Evolutionary conservation across 1,140 invertebrate genomes (phyloP).

Genomic region (Planococcus citri): DNA sequence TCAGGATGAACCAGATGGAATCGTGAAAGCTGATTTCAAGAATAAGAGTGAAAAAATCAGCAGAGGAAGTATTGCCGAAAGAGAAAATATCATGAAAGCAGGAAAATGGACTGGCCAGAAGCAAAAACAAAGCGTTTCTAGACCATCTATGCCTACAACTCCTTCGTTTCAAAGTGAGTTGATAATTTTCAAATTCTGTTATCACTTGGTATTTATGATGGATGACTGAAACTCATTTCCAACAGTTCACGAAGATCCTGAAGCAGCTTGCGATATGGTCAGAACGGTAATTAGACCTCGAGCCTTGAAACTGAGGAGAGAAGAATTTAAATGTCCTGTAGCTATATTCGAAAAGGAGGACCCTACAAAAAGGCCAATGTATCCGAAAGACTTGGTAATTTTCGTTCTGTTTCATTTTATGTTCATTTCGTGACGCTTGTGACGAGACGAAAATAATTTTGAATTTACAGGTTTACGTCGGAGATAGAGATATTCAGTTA

Average conservation of each 20-base stretch:
- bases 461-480: conserved; percentile 34
- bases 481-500: conserved; percentile 40
- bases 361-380: conserved; percentile 34
- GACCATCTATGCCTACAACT: conserved; percentile 23
- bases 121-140: background rate
- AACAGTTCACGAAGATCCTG: conserved; percentile 25
- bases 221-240: background rate
- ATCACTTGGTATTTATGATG: too few species aligned
- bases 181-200: background rate
- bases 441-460: too few species aligned
- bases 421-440: too few species aligned
- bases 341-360: conserved; percentile 34
- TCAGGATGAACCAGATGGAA: conserved; percentile 15
- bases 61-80: conserved; percentile 29
- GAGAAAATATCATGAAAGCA: conserved; percentile 40
- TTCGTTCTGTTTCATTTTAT: background rate
- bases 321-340: conserved; percentile 27
- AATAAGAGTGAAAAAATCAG: conserved; percentile 19
- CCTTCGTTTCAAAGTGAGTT: conserved; percentile 28
- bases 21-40: background rate
- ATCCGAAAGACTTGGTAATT: conserved; percentile 35
- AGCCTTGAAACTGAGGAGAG: conserved; percentile 27
- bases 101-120: conserved; percentile 23
- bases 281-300: conserved; percentile 20
- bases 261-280: background rate